Evolutionary conservation across 2,797 vertebrate species (phyloP).

Genomic region (Macrochelys suwanniensis): DNA sequence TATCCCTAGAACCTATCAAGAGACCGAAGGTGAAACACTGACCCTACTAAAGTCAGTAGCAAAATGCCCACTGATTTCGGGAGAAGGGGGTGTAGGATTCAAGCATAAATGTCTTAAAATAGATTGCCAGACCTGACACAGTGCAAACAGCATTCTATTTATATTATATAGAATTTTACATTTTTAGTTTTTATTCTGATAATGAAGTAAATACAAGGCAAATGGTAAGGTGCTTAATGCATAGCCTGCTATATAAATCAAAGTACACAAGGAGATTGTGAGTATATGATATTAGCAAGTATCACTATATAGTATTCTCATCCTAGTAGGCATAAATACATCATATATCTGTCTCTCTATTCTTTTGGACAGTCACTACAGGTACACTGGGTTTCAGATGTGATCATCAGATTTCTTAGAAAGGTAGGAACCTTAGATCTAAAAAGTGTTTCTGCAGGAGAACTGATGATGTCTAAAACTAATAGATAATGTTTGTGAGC

Average conservation of each 20-base stretch:
- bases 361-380: neutral
- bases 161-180: neutral
- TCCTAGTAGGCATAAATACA: rapidly evolving
- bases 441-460: neutral
- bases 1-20: neutral
- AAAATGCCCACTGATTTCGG: neutral
- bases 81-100: neutral
- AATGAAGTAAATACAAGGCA: neutral
- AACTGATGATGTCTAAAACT: rapidly evolving
- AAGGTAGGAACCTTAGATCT: neutral
- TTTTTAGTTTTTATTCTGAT: neutral
- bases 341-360: rapidly evolving
- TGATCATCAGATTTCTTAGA: neutral
- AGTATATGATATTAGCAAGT: neutral
- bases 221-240: neutral
- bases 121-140: neutral
- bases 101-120: neutral
- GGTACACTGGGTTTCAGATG: neutral
- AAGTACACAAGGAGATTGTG: neutral
- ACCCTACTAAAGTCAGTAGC: neutral
- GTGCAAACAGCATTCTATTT: neutral
- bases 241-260: neutral
- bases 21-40: neutral
- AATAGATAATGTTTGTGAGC: rapidly evolving
- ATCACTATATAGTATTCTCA: rapidly evolving